Evolutionary conservation across 2,113 vertebrate species (phyloP), one percentile per base, ranked within the genome.

Genomic region (Cisticola juncidis): DNA sequence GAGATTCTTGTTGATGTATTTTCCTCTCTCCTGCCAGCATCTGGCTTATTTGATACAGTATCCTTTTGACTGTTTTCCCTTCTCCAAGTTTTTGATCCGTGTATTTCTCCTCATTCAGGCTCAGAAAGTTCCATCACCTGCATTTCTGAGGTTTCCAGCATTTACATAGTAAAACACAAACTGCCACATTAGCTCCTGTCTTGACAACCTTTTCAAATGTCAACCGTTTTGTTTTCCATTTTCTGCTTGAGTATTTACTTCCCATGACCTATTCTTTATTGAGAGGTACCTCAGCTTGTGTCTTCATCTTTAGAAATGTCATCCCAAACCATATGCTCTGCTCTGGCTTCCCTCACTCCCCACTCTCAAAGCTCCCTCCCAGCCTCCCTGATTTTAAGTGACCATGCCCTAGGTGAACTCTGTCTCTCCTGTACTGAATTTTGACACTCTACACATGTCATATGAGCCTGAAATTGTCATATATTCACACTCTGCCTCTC

Each of bases 141-240:
- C 60, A 5, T 35, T 71, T 33, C 44, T 68, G 62, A 51, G 33
- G 10, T 71, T 90, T 80, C 57, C 90, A 64, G 20, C n/a, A 51
- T 80, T 92, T 94, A 7, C 18, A 4, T 47, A 47, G 48, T 64
- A 64, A 71, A 57, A 64, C n/a, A 35, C 6, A 36, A 47, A 24
- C 42, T 57, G 62, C 66, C 53, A 60, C 24, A 28, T 64, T 35
- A 76, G 29, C 58, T 88, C 35, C 70, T 44, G 15, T 66, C 51
- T 86, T 71, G 26, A 69, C 90, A 86, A 51, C 70, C 86, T 90
- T 92, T 94, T 76, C 61, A 88, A 92, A 91, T 91, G 84, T 72
- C 83, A 58, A 1, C 76, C n/a, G 19, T 53, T 84, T 87, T 90
- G 54, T 81, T 88, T 92, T 61, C 79, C 54, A 31, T 80, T 82